Conservation (phyloP, 2,888 invertebrate species). For the Conomelus anceps region DNA sequence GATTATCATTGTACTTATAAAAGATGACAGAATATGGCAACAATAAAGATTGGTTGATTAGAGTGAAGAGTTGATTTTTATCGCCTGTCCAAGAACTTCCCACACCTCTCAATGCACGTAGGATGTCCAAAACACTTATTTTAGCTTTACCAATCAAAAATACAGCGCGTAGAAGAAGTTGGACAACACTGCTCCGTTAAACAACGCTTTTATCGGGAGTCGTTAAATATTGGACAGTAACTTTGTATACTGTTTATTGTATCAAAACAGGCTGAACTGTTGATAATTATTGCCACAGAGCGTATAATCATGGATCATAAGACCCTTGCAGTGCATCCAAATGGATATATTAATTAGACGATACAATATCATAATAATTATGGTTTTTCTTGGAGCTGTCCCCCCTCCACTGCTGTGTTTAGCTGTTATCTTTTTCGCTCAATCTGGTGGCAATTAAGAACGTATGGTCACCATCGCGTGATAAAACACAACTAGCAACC, state of each 20-base stretch:
- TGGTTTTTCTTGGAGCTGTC: neutral
- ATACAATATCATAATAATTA: slow-evolving; percentile 1
- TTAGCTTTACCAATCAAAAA: neutral
- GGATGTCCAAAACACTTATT: neutral
- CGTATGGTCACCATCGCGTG: neutral
- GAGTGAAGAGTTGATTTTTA: neutral
- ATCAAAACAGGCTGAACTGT: neutral
- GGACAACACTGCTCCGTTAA: neutral
- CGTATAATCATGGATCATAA: slow-evolving; percentile 7
- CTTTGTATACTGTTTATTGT: neutral
- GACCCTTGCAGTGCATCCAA: neutral
- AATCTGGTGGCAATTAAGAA: neutral
- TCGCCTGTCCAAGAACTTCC: neutral
- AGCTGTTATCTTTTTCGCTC: neutral
- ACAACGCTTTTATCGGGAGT: neutral
- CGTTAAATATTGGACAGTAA: neutral
- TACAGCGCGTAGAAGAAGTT: neutral
- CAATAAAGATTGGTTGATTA: neutral
- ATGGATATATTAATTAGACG: slow-evolving; percentile 8
- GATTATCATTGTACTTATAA: neutral
- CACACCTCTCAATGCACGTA: neutral
- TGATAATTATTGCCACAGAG: neutral
- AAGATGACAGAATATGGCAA: neutral
- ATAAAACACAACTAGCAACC: neutral
- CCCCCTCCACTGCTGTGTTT: neutral